Evolutionary conservation across 2,797 vertebrate species (phyloP), one percentile per base, ranked within the genome.

Genomic region (Enteromius radiatus): DNA sequence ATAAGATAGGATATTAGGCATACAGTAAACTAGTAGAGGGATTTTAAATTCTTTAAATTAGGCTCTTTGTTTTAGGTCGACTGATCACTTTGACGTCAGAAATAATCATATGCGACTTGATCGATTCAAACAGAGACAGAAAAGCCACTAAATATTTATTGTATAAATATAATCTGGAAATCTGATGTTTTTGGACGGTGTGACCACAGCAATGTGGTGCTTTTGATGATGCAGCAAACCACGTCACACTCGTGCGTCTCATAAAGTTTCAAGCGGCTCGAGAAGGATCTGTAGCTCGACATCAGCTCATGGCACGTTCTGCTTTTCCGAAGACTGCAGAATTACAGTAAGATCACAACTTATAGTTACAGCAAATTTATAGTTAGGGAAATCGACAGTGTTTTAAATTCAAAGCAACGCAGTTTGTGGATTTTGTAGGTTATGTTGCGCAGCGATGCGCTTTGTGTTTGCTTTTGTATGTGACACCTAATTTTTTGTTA

Each of bases 211-310:
- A n/a, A 36, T 31, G 10, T n/a, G 2, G n/a, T 26, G 14, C 41
- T 47, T 5, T 43, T 49, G 43, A 14, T 6, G n/a, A 7, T 73
- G 10, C 5, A 11, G 17, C 45, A 49, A 61, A 19, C 28, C 5
- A 78, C 77, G 77, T 79, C 77, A 79, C 63, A 54, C 63, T 68
- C 45, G 2, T 54, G 76, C 76, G 76, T 76, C 52, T 41, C 33
- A 6, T 43, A 3, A 26, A 15, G n/a, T 33, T n/a, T 52, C 28
- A 3, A 47, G 23, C 15, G 8, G 3, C 1, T 31, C 3, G 28
- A 1, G 47, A n/a, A 38, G 6, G 11, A 17, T 75, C 47, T 17
- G n/a, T 3, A 56, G 33, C 4, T 11, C 17, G 1, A 28, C 7
- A 41, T 36, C 63, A 38, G 21, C 1, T 73, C 9, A 36, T 36